A percentile compares a stretch with the other conserved stretches of the same genome.
Conservation (phyloP, 2,113 vertebrate species). For the Cebidichthys violaceus region DNA sequence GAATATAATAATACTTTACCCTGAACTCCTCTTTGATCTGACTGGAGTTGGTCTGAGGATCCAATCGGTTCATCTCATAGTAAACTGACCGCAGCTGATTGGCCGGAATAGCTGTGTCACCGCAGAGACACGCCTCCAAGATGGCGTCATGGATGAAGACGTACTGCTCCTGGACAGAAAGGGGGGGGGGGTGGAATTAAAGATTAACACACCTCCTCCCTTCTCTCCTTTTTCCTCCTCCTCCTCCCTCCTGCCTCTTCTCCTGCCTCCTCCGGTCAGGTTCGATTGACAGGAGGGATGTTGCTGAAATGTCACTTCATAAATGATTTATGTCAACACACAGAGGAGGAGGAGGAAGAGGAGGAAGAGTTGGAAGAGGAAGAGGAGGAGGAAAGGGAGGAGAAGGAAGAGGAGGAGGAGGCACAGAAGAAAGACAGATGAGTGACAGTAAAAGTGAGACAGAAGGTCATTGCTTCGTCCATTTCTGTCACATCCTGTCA, state of each 20-base stretch:
- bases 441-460: constrained; percentile 40
- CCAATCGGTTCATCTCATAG: constrained; percentile 98
- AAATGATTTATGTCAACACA: constrained; percentile 54
- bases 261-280: too few relatives aligned
- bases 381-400: not conserved
- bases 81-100: constrained; percentile 95
- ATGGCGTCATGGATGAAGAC: constrained; percentile 99
- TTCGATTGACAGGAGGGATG: too few relatives aligned
- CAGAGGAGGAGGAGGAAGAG: constrained; percentile 5
- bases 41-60: constrained; percentile 97
- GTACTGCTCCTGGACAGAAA: constrained; percentile 91
- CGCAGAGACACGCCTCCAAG: constrained; percentile 97
- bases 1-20: constrained; percentile 75
- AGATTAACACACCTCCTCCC: not conserved
- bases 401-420: constrained; percentile 10
- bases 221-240: too few relatives aligned
- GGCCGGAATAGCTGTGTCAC: constrained; percentile 93
- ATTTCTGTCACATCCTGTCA: constrained; percentile 50
- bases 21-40: constrained; percentile 99
- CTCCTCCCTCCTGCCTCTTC: not conserved
- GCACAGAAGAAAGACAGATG: not conserved
- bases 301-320: constrained; percentile 58
- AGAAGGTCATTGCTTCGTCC: constrained; percentile 15
- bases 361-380: constrained; percentile 6
- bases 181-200: not conserved